These are phyloP conservation scores for Myrmophylax atrothorax DNA, from an alignment of 2,113 vertebrate species.

Conservation along the genomic window DNA sequence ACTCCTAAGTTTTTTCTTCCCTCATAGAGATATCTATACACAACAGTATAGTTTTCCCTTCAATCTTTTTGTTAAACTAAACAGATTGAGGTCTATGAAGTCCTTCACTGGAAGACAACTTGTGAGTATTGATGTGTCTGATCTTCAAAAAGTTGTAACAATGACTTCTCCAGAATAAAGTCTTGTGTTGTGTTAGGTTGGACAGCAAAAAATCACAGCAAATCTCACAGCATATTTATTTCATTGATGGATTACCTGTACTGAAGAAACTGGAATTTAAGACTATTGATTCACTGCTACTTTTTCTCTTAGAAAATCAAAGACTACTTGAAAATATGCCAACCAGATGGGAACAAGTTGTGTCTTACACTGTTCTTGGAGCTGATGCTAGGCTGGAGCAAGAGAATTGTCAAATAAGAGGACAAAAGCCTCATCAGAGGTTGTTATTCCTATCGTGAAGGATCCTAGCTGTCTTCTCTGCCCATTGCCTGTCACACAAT, in stretches of 20 bases:
- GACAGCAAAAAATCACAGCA: background rate
- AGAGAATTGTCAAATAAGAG: background rate
- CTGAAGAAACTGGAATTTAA: constrained; percentile 14
- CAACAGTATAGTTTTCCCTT: background rate
- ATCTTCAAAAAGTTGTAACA: background rate
- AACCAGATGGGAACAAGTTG: background rate
- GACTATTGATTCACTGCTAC: background rate
- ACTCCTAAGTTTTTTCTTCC: background rate
- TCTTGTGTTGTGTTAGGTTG: background rate
- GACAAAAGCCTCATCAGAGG: background rate
- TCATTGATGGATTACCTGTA: background rate
- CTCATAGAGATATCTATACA: background rate
- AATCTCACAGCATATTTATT: background rate
- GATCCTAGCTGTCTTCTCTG: background rate
- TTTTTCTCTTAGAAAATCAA: constrained; percentile 12
- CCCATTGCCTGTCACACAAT: background rate
- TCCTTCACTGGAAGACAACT: background rate
- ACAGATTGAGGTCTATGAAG: background rate
- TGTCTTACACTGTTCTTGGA: background rate
- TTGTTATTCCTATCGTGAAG: background rate
- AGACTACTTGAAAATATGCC: constrained; percentile 1
- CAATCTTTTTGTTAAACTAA: background rate
- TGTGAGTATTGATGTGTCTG: background rate
- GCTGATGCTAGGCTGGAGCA: background rate
- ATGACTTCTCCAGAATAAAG: background rate